Evolutionary conservation across 2,797 vertebrate genomes (phyloP).

Genomic region (Myotis daubentonii): DNA sequence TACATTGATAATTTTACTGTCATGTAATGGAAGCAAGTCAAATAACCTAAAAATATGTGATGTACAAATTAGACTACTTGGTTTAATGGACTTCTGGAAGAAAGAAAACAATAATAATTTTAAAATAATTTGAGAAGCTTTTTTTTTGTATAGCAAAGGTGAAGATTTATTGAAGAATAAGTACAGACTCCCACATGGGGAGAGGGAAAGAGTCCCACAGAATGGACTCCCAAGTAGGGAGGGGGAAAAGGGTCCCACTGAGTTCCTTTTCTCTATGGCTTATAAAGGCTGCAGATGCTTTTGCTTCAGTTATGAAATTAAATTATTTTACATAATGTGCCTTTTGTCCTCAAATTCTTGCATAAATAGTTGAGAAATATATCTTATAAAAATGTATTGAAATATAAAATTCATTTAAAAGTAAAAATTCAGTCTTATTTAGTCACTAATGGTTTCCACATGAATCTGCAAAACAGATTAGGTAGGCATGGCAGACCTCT

Average conservation of each 20-base stretch:
- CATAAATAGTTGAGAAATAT: neutral
- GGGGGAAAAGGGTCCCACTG: too few relatives aligned
- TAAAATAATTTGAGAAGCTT: conserved; percentile 44
- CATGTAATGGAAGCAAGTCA: neutral
- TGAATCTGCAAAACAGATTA: conserved; percentile 3
- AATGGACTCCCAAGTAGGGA: too few relatives aligned
- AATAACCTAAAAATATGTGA: neutral
- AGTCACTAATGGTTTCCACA: neutral
- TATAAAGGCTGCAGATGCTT: neutral
- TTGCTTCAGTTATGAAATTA: neutral
- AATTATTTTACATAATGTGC: neutral
- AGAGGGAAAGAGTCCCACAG: too few relatives aligned
- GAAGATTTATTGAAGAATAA: too few relatives aligned
- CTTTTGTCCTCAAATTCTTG: conserved; percentile 8
- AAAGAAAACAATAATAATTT: neutral
- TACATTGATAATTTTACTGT: neutral
- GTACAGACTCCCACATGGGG: too few relatives aligned
- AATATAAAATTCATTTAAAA: neutral
- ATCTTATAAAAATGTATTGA: neutral
- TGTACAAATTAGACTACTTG: neutral
- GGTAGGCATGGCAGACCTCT: neutral
- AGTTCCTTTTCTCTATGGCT: too few relatives aligned
- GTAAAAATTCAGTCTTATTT: neutral
- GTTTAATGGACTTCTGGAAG: neutral
- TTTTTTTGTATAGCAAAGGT: too few relatives aligned